Evolutionary conservation across 2,888 invertebrate genomes (phyloP).

Genomic region (Parochlus steinenii): DNA sequence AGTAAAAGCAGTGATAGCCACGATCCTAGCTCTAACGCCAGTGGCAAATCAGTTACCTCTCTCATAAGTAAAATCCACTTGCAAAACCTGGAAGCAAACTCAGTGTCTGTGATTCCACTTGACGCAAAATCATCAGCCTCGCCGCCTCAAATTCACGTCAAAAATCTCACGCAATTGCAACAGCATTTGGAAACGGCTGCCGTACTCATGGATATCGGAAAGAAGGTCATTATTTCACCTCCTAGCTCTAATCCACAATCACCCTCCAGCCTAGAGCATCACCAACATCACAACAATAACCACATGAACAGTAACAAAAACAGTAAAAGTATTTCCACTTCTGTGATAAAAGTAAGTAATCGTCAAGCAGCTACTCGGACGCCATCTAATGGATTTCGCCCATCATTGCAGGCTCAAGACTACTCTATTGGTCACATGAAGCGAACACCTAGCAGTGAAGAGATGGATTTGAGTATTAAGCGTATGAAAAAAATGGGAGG

Average conservation of each 20-base stretch:
- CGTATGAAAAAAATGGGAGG: slow-evolving; percentile 12
- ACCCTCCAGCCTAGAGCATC: slow-evolving; percentile 12
- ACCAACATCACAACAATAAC: slow-evolving; percentile 19
- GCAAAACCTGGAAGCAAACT: slow-evolving; percentile 18
- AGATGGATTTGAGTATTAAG: slow-evolving; percentile 17
- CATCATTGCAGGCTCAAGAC: slow-evolving; percentile 12
- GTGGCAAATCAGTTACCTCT: slow-evolving; percentile 25
- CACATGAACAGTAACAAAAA: slow-evolving; percentile 17
- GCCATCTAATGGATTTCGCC: not conserved
- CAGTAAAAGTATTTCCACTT: slow-evolving; percentile 27
- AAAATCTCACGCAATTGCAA: slow-evolving; percentile 22
- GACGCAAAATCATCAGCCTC: slow-evolving; percentile 13
- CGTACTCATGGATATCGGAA: slow-evolving; percentile 31
- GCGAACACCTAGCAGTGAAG: slow-evolving; percentile 16
- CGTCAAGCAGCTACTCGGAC: too few relatives aligned
- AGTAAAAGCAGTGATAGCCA: slow-evolving; percentile 10
- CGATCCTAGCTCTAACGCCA: too few relatives aligned
- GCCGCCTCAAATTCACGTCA: slow-evolving; percentile 14
- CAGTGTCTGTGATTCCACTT: slow-evolving; percentile 19
- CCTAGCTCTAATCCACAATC: slow-evolving; percentile 26
- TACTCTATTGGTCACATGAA: slow-evolving; percentile 18
- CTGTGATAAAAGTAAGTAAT: slow-evolving; percentile 28
- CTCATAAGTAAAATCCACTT: slow-evolving; percentile 17
- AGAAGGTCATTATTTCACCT: slow-evolving; percentile 29
- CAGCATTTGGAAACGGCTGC: slow-evolving; percentile 31